Conservation (phyloP, 2,888 invertebrate species). For the Tineola bisselliella region DNA sequence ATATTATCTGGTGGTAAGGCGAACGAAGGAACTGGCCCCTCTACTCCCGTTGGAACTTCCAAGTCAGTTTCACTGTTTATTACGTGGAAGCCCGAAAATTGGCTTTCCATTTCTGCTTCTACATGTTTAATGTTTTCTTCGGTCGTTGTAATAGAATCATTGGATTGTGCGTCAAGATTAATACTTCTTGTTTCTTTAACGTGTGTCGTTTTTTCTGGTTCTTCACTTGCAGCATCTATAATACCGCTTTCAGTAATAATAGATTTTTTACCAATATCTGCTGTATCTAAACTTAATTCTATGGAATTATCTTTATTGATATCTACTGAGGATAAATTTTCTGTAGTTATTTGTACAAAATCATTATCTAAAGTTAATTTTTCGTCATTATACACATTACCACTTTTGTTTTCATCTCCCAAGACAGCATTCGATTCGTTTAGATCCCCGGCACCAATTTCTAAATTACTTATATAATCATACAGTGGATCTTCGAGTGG, state of each 20-base stretch:
- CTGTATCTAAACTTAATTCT: too few relatives aligned
- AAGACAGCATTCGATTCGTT: background rate
- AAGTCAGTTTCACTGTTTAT: constrained; percentile 55
- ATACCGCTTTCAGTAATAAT: too few relatives aligned
- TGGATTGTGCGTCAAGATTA: background rate
- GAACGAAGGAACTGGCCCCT: constrained; percentile 48
- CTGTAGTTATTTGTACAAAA: too few relatives aligned
- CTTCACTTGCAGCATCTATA: too few relatives aligned
- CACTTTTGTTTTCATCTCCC: background rate
- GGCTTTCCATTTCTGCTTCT: background rate
- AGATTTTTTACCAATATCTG: too few relatives aligned
- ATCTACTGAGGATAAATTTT: too few relatives aligned
- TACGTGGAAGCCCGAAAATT: constrained; percentile 42
- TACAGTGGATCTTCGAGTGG: constrained; percentile 52
- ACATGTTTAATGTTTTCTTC: background rate
- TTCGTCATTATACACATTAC: too few relatives aligned
- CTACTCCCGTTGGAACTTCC: constrained; percentile 53
- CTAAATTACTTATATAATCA: constrained; percentile 30
- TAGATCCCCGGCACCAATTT: background rate
- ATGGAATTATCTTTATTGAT: too few relatives aligned
- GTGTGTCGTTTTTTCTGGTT: too few relatives aligned
- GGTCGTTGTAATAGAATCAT: background rate
- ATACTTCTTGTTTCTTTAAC: constrained; percentile 3
- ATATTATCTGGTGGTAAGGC: constrained; percentile 41
- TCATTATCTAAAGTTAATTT: too few relatives aligned